Evolutionary conservation across 2,113 vertebrate species (phyloP), one percentile per base, ranked within the genome.

Genomic region (Menidia beryllina): DNA sequence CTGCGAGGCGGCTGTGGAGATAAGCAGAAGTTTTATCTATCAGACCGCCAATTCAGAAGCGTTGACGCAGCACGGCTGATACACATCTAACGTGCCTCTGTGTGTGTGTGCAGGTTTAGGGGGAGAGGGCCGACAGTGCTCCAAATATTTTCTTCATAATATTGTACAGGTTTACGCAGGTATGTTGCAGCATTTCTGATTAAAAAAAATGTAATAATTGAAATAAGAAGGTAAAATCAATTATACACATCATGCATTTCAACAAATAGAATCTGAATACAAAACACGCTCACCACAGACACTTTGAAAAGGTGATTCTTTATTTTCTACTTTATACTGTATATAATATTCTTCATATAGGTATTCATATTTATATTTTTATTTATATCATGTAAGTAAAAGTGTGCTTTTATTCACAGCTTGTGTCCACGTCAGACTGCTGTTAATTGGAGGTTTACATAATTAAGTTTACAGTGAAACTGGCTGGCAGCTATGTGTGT

Each of bases 341-440:
- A 92, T 89, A 91, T 89, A 91, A 91, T 91, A 90, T 69, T 89
- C 76, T 81, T 82, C 85, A 91, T 91, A 92, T 85, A 92, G 75
- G 84, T 90, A 82, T 85, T 88, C 84, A 86, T 92, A 91, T 86
- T 86, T 82, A 90, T 90, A 82, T 85, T 88, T 83, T 85, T 92
- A 91, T 86, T 86, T 82, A 90, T 92, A 90, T 83, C 72, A 87
- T 86, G 85, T 90, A 91, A 87, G 87, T 91, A 90, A 91, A 91
- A 92, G 88, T 92, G 91, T 91, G 89, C 91, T 91, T 92, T 92
- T 86, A 77, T 89, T 86, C 88, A 92, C 91, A 92, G 89, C 89
- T 52, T 85, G 75, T 82, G 84, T 92, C 85, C 58, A 26, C 68
- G 75, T 89, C 84, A 87, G 85, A 91, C 89, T 41, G 87, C 91